These are phyloP conservation scores for Pituophis catenifer DNA, from an alignment of 2,113 vertebrate species.

Conservation along the genomic window DNA sequence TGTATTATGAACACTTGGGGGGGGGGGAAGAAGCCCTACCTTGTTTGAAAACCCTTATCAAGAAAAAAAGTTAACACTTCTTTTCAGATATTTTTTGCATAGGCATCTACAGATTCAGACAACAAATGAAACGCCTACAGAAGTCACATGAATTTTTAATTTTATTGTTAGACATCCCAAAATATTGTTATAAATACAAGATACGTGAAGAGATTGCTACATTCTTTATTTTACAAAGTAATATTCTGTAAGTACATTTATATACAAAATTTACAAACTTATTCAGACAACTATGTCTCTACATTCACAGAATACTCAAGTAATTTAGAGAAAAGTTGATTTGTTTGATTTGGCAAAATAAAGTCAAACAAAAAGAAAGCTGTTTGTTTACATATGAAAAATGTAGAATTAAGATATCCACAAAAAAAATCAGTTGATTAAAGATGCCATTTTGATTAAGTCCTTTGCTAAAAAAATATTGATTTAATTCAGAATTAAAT, in stretches of 20 bases:
- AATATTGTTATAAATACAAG: constrained; percentile 41
- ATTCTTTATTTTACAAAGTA: constrained; percentile 45
- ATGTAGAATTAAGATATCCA: constrained; percentile 21
- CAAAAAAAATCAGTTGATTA: neutral
- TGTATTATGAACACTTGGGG: constrained; percentile 9
- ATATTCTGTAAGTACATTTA: constrained; percentile 44
- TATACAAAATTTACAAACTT: constrained; percentile 54
- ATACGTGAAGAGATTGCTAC: constrained; percentile 47
- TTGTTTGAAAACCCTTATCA: constrained; percentile 7
- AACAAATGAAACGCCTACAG: constrained; percentile 2
- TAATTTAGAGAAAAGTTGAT: constrained; percentile 19
- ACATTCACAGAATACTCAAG: constrained; percentile 18
- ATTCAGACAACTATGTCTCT: constrained; percentile 47
- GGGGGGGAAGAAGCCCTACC: neutral
- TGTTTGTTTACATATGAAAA: constrained; percentile 13
- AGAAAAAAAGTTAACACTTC: constrained; percentile 12
- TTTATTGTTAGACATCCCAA: constrained; percentile 37
- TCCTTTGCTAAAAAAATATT: constrained; percentile 49
- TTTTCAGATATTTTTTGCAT: neutral
- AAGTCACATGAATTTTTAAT: constrained; percentile 32
- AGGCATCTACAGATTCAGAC: constrained; percentile 35
- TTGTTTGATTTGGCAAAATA: constrained; percentile 20
- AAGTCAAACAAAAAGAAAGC: neutral
- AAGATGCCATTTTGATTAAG: constrained; percentile 26
- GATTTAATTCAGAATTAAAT: constrained; percentile 31